Evolutionary conservation across 2,113 vertebrate genomes (phyloP), one percentile per base, ranked within the genome.

Genomic region (Seriola aureovittata): DNA sequence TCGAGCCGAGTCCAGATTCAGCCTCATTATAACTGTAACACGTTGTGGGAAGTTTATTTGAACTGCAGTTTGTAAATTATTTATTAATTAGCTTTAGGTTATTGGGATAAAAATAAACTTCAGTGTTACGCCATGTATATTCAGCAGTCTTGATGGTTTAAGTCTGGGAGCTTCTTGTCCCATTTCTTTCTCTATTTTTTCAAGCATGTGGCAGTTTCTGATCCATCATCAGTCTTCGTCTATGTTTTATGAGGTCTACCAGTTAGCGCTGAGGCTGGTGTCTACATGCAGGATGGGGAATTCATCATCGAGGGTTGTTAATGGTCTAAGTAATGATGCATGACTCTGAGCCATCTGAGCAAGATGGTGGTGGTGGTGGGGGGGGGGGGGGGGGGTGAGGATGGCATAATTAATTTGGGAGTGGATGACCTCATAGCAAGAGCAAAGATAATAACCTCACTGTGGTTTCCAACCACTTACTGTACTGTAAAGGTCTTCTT

Each of bases 311-410:
- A 68, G 44, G 50, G 87, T 83, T 91, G 84, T 90, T 91, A 92
- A 92, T 93, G 90, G 81, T 66, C 75, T 66, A 44, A 79, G 90
- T 87, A 88, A 88, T 89, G 83, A 92, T 78, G 88, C 85, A 88
- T 90, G 80, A 86, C 88, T 91, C 64, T 21, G 17, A 88, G 70
- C 86, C 86, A 85, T 89, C 78, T 86, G 65, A 91, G 83, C 59
- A 82, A 71, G 81, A 85, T 85, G 78, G 64, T 21, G 67, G 60
- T 8, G 66, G 29, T 29, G 29, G 29, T 29, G 25, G 25, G 2
- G 25, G 38, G 0, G 64, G 65, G 11, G 66, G 29, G 52, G 0
- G 71, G 78, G 77, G 88, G 85, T 90, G 83, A 87, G 73, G 72
- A 75, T 50, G 74, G 86, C 68, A 74, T 84, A 71, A 86, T 94